Evolutionary conservation across 2,797 vertebrate genomes (phyloP), one percentile per base, ranked within the genome.

Genomic region (Coreius guichenoti): DNA sequence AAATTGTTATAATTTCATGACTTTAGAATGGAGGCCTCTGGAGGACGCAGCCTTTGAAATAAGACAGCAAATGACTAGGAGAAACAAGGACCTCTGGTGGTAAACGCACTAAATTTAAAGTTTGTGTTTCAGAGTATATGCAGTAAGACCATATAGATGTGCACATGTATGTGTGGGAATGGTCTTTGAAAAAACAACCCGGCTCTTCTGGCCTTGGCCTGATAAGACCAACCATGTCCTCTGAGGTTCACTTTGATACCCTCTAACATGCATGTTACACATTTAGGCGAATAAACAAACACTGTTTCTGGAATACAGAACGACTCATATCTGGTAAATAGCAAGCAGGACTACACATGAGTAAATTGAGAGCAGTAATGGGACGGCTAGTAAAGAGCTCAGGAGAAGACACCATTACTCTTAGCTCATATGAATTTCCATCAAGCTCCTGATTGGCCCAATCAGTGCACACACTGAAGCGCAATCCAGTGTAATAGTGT

Each of bases 241-340:
- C 49, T 19, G 33, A 56, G 70, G 26, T 9, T 68, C 43, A 67
- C 29, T 61, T 54, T 58, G 39, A 47, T 45, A 67, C 39, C 61
- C 67, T 84, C 79, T 58, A 68, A 74, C 79, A 80, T 4, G 51
- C 80, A 89, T 87, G 70, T 85, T 87, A 84, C 65, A 51, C 47
- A 29, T 65, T 77, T 47, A 73, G 19, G 49, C 43, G 43, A 47
- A 72, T 72, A 74, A 43, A n/a, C 49, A 75, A 74, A 83, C 43
- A 17, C 31, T 75, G 56, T 75, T 75, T 23, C 72, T 51, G 61
- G 58, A 75, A 75, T 67, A 39, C 45, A 36, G 36, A 75, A 51
- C 0, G 9, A 67, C 45, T 65, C 3, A 2, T 39, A 51, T 83
- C 16, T 47, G 12, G 47, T 67, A 29, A 33, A 65, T 14, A 63